phyloP scores from a whole-genome alignment of 2,888 invertebrate species.

The Crematogaster levior region DNA sequence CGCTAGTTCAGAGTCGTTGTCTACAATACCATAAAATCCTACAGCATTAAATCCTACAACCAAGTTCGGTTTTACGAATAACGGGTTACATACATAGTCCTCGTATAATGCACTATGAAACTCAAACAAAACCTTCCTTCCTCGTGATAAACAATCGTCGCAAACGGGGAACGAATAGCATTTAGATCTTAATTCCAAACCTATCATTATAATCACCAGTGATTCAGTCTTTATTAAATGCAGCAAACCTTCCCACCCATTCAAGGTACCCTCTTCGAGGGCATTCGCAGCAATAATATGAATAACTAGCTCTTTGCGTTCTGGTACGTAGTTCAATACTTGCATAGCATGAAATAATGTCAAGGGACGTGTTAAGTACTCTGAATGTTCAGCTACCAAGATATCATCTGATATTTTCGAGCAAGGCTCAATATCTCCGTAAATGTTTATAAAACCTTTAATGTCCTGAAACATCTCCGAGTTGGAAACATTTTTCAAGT shows the following conservation, averaged over 20 bases:
- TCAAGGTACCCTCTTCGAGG: conserved; percentile 76
- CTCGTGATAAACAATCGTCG: conserved; percentile 69
- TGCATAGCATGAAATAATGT: too few species aligned
- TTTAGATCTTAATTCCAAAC: conserved; percentile 78
- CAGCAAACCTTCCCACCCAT: conserved; percentile 81
- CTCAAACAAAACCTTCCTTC: too few species aligned
- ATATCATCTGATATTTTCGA: too few species aligned
- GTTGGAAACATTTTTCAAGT: too few species aligned
- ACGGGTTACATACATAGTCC: too few species aligned
- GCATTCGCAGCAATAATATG: conserved; percentile 80
- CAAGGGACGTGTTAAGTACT: too few species aligned
- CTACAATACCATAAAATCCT: conserved; percentile 75
- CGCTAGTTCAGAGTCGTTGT: conserved; percentile 69
- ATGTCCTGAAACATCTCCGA: too few species aligned
- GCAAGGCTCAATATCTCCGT: too few species aligned
- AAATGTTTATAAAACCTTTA: too few species aligned
- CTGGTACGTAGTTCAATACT: neutral
- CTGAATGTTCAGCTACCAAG: too few species aligned
- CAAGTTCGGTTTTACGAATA: conserved; percentile 75
- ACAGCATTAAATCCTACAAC: conserved; percentile 80
- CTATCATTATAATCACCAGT: conserved; percentile 78
- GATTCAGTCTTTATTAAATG: conserved; percentile 78
- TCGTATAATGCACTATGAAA: too few species aligned
- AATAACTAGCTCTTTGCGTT: neutral
- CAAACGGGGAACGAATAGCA: conserved; percentile 65